Evolutionary conservation across 2,113 vertebrate genomes (phyloP), one percentile per base, ranked within the genome.

Genomic region (Macroglossus sobrinus): DNA sequence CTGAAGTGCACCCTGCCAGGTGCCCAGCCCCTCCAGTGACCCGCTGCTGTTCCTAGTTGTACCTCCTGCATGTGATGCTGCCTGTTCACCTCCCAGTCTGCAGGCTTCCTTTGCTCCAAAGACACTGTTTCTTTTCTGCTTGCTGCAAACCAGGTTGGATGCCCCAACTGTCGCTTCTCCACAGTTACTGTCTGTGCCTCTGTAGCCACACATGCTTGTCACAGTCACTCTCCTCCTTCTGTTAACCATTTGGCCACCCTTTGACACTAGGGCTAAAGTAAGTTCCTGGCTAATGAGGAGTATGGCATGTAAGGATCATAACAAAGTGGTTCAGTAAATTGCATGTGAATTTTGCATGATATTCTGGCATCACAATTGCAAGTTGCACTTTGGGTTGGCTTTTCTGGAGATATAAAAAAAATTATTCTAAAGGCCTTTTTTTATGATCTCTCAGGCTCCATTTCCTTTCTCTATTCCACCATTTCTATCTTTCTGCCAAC

Each of bases 231-330:
- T 68, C 81, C 11, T 59, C 91, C 93, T 96, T 96, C 93, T 97
- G 93, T 84, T 88, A 79, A 53, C 91, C 81, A 87, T 90, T 92
- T 93, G 96, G 84, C 64, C 43, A 72, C 79, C 40, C 59, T 72
- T 53, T 89, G 89, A 75, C 74, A 68, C 50, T 0, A 1, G 47
- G 16, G 30, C 66, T 91, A 38, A 35, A 50, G 57, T 71, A 30
- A 64, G 33, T 40, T 82, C 26, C 75, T 86, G 88, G 89, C 84
- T 93, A 93, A 94, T 74, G 91, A 93, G 84, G 72, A 79, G 55
- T 16, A 76, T 57, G 50, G 57, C 72, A 30, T 35, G 38, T 10
- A 53, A 91, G 72, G 61, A 40, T 82, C 74, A 43, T 91, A 89
- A 95, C 71, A 63, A 95, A 90, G 66, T 95, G 89, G 55, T 69